These are phyloP conservation scores for Pitta sordida DNA, from an alignment of 2,113 vertebrate genomes.

Conservation along the genomic window DNA sequence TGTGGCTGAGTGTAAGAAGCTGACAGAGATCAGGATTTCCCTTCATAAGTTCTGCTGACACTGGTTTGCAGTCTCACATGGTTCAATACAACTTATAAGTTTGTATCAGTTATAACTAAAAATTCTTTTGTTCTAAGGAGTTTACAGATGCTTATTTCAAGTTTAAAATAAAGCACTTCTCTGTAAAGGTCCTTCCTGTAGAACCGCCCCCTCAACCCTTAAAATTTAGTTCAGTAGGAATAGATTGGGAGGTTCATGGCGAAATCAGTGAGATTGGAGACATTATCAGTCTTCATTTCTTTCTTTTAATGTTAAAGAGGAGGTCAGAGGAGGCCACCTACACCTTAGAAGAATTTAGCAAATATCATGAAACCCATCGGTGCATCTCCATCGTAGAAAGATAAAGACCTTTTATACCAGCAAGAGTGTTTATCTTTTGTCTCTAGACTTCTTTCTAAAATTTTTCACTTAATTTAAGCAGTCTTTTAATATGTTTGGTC, in stretches of 20 bases:
- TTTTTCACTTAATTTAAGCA: background rate
- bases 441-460: background rate
- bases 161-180: background rate
- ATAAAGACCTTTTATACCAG: background rate
- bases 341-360: background rate
- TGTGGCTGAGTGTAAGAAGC: background rate
- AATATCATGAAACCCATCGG: background rate
- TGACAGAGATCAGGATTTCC: background rate
- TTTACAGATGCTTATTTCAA: background rate
- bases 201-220: no score
- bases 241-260: background rate
- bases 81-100: background rate
- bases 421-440: background rate
- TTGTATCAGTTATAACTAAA: background rate
- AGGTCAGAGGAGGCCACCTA: background rate
- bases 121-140: background rate
- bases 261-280: background rate
- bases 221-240: background rate
- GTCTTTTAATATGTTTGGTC: background rate
- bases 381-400: background rate
- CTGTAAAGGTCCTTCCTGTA: background rate
- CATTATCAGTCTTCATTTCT: background rate
- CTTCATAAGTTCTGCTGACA: background rate
- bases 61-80: background rate
- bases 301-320: background rate